A percentile compares a stretch with the other conserved stretches of the same genome.
Evolutionary conservation across 2,888 invertebrate species (phyloP).

Genomic region (Mythimna pallens): DNA sequence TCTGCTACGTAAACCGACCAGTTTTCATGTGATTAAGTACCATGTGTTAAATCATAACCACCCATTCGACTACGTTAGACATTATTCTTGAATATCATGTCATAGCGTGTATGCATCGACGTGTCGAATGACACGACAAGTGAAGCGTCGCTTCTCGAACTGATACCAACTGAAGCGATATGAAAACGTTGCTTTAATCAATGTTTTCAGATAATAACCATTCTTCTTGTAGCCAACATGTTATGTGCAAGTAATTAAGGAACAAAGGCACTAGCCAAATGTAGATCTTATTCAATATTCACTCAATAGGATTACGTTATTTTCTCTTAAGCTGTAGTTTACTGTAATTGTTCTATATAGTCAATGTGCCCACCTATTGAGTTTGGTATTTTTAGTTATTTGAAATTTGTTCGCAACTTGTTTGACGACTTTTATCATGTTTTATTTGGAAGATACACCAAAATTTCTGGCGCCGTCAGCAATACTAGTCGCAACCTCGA

Average conservation of each 20-base stretch:
- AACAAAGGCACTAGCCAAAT: slow-evolving; percentile 67
- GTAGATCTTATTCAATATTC: slow-evolving; percentile 68
- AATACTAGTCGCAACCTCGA: slow-evolving; percentile 2
- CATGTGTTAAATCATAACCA: slow-evolving; percentile 14
- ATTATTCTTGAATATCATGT: slow-evolving; percentile 40
- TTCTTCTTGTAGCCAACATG: slow-evolving; percentile 56
- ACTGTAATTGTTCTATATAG: slow-evolving; percentile 81
- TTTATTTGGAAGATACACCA: slow-evolving; percentile 26
- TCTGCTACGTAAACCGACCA: slow-evolving; percentile 16
- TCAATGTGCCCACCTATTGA: slow-evolving; percentile 87
- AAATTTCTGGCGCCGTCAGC: slow-evolving; percentile 8
- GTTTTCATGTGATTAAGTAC: slow-evolving; percentile 18
- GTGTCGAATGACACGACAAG: slow-evolving; percentile 29
- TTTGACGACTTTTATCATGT: slow-evolving; percentile 47
- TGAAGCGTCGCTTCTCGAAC: slow-evolving; percentile 59
- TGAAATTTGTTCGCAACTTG: slow-evolving; percentile 69
- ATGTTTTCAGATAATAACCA: slow-evolving; percentile 45
- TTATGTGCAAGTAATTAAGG: slow-evolving; percentile 58
- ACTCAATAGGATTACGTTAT: slow-evolving; percentile 70
- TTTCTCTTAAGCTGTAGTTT: slow-evolving; percentile 73
- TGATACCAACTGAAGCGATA: slow-evolving; percentile 55
- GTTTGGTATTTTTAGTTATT: slow-evolving; percentile 77
- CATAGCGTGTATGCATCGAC: slow-evolving; percentile 50
- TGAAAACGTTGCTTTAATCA: slow-evolving; percentile 21
- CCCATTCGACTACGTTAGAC: slow-evolving; percentile 45